Evolutionary conservation across 2,888 invertebrate species (phyloP), one percentile per base, ranked within the genome.

Genomic region (Rhamphomyia laevipes): DNA sequence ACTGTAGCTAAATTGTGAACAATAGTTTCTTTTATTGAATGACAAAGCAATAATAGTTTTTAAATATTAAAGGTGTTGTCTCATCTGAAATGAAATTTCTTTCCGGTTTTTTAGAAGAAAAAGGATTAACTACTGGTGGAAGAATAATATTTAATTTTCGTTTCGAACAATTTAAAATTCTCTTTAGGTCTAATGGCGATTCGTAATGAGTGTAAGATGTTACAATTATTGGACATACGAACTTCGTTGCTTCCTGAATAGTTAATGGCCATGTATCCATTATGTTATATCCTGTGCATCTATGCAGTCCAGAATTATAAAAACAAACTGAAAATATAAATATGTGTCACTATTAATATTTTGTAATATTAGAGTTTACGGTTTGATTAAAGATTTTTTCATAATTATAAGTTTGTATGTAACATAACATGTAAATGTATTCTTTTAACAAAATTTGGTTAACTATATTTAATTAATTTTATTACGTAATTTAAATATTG

Each of bases 31-130:
- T 54, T 64, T 59, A 69, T 56, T 68, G 64, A 17, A 82, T 64
- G 51, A 82, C 70, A 59, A 75, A 71, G 55, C 74, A 72, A 65
- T 76, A 82, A 64, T 78, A 79, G 68, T 85, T 86, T 62, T 84
- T 85, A 60, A 82, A 85, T 60, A 84, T 74, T 50, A 86, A 66
- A 0, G 85, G 84, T 43, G 74, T 77, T 43, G 77, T 76, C 52
- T 84, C 79, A 58, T 85, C 85, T 7, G 82, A 81, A 13, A 85
- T 80, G 55, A 86, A 84, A 60, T 85, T 86, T 44, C 84, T 74
- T 56, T 84, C 83, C 0, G 85, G 85, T 53, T 82, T 75, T 0
- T 79, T 74, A 41, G 84, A 83, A 1, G 81, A 74, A 57, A 80
- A 85, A 0, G 77, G 77, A 66, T 86, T 86, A 33, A 67, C 68